These are phyloP conservation scores for Petrolisthes manimaculis DNA, from an alignment of 2,888 invertebrate species.

Conservation along the genomic window DNA sequence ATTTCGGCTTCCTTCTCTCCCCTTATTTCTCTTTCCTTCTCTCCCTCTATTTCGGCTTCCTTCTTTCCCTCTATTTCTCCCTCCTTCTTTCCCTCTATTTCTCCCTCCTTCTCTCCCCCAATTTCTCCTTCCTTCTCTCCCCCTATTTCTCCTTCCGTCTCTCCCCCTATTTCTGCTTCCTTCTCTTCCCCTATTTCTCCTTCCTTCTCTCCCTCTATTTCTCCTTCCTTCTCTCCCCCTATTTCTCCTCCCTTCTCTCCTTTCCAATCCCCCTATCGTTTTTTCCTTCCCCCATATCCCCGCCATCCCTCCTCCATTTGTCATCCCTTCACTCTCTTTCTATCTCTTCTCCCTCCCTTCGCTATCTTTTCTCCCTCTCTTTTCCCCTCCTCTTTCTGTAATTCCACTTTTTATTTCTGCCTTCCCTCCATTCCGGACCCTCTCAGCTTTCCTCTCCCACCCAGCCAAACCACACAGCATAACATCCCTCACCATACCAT, in stretches of 20 bases:
- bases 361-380: no score
- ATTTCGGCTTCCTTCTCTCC: not conserved
- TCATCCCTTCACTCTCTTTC: no score
- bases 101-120: not conserved
- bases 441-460: no score
- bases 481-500: no score
- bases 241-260: slow-evolving; percentile 13
- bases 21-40: not conserved
- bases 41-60: not conserved
- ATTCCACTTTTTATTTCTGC: no score
- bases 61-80: not conserved
- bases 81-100: not conserved
- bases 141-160: not conserved
- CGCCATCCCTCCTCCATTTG: no score
- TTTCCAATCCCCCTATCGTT: no score
- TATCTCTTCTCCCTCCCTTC: no score
- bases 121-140: not conserved
- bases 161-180: not conserved
- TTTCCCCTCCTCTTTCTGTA: no score
- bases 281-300: no score
- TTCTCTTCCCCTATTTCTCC: not conserved
- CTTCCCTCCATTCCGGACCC: no score
- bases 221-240: not conserved
- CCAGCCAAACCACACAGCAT: no score
- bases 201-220: not conserved